Evolutionary conservation across 2,888 invertebrate species (phyloP).

Genomic region (Cryptocheilus praepositus): DNA sequence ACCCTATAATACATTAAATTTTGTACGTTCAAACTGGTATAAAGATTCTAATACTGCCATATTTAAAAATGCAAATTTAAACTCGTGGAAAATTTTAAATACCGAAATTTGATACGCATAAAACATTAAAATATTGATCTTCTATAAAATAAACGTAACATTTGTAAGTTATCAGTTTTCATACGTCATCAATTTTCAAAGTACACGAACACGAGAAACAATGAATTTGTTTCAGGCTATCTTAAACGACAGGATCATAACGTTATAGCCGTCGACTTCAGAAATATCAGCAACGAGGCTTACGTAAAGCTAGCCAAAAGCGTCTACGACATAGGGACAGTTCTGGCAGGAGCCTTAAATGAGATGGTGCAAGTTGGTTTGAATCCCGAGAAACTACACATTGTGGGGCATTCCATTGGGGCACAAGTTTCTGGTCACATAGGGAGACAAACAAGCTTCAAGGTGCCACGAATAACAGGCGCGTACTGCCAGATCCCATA

Average conservation of each 20-base stretch:
- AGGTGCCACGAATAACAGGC: conserved; percentile 61
- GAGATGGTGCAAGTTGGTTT: conserved; percentile 49
- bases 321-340: conserved; percentile 44
- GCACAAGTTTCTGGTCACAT: conserved; percentile 60
- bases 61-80: too few relatives aligned
- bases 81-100: too few relatives aligned
- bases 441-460: conserved; percentile 46
- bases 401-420: conserved; percentile 66
- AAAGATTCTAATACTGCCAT: too few relatives aligned
- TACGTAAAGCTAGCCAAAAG: conserved; percentile 65
- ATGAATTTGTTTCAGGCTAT: conserved; percentile 63
- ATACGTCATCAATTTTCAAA: too few relatives aligned
- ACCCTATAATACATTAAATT: too few relatives aligned
- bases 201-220: too few relatives aligned
- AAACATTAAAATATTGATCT: too few relatives aligned
- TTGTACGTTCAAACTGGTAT: too few relatives aligned
- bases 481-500: conserved; percentile 9
- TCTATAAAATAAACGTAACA: too few relatives aligned
- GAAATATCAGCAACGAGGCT: conserved; percentile 72
- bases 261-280: conserved; percentile 75
- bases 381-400: conserved; percentile 49
- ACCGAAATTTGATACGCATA: too few relatives aligned
- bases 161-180: too few relatives aligned
- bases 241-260: conserved; percentile 71
- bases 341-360: conserved; percentile 51